Evolutionary conservation across 1,140 invertebrate genomes (phyloP), one percentile per base, ranked within the genome.

Genomic region (Samia ricini): DNA sequence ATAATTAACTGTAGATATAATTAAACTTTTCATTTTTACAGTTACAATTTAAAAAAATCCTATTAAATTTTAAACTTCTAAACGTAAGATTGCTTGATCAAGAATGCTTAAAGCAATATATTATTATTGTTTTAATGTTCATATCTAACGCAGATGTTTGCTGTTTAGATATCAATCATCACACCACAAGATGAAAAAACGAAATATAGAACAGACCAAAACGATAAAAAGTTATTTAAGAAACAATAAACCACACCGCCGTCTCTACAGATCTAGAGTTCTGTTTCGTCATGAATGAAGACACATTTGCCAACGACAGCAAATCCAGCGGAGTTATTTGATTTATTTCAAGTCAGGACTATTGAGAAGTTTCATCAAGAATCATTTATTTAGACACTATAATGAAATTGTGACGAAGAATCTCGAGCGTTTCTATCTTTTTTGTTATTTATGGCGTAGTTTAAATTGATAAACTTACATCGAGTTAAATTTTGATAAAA

Each of bases 271-370:
- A 20, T 59, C 48, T 4, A 19, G 10, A 33, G 36, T 29, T 22
- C 23, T 66, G 64, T 71, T 72, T 69, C 74, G 74, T 76, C 81
- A 86, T 88, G 85, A 86, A 88, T 86, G 85, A 83, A 86, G 83
- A 83, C 79, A 86, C 85, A 88, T 84, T 86, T 88, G 83, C 83
- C 82, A 88, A 76, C 78, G 79, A 86, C 83, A 76, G 76, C 68
- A 74, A 67, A 83, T 77, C 72, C 79, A 75, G 64, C 63, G 54
- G 71, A 80, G 77, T 84, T 88, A 86, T 86, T 85, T 83, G 82
- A 88, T 86, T 85, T 88, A 86, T 85, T 85, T 74, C 72, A 60
- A 79, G 76, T 71, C 64, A 66, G 71, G 71, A 68, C 80, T 77
- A 86, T 85, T 85, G 85, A 85, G 83, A 81, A 82, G 72, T 77